These are phyloP conservation scores for Tiliacea citrago DNA, from an alignment of 2,888 invertebrate genomes.

Conservation along the genomic window DNA sequence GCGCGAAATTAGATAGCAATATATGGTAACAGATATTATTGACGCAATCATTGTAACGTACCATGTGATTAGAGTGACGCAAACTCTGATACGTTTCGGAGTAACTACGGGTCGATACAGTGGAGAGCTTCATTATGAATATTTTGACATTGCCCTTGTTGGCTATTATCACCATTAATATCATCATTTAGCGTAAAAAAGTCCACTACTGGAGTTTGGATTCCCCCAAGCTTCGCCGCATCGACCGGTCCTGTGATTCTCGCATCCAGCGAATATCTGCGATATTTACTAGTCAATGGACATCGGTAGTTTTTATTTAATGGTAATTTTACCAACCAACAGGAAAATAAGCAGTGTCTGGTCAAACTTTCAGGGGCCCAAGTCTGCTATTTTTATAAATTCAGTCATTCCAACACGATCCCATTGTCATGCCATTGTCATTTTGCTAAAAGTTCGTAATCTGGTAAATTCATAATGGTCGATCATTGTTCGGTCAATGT, in stretches of 20 bases:
- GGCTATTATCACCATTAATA: not conserved
- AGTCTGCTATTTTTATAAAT: too few relatives aligned
- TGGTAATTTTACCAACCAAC: not conserved
- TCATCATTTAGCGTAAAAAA: not conserved
- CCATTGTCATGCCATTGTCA: too few relatives aligned
- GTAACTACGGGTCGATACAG: slow-evolving; percentile 30
- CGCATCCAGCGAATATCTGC: not conserved
- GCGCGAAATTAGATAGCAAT: slow-evolving; percentile 56
- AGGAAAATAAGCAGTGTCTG: too few relatives aligned
- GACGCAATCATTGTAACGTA: slow-evolving; percentile 43
- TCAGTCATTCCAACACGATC: too few relatives aligned
- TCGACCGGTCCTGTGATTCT: not conserved
- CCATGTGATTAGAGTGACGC: slow-evolving; percentile 31
- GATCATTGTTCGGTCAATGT: too few relatives aligned
- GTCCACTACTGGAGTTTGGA: not conserved
- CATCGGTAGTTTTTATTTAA: not conserved
- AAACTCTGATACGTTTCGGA: slow-evolving; percentile 24
- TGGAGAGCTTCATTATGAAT: not conserved
- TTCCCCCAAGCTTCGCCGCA: not conserved
- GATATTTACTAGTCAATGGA: not conserved
- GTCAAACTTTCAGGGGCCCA: too few relatives aligned
- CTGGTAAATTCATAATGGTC: too few relatives aligned
- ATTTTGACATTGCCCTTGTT: not conserved
- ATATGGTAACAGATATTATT: slow-evolving; percentile 53
- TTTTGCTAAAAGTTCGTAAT: too few relatives aligned